Evolutionary conservation across 1,140 invertebrate species (phyloP).

Genomic region (Drosophila tani): DNA sequence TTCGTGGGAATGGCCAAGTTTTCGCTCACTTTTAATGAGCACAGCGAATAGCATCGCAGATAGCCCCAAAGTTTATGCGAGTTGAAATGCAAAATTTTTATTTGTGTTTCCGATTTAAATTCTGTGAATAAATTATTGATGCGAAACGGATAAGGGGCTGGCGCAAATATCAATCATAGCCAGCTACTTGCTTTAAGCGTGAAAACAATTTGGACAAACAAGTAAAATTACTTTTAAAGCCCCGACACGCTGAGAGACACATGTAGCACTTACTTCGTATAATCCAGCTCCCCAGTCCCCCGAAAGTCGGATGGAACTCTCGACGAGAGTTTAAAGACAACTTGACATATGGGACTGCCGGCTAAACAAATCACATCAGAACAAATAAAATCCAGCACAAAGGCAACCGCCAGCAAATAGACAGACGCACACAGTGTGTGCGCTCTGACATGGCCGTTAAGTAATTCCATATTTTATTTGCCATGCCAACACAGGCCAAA

Average conservation of each 20-base stretch:
- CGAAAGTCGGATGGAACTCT: constrained; percentile 10
- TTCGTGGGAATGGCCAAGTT: constrained; percentile 31
- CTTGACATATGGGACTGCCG: constrained; percentile 56
- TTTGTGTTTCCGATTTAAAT: constrained; percentile 19
- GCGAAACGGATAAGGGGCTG: constrained; percentile 16
- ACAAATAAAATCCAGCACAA: constrained; percentile 77
- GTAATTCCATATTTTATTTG: constrained; percentile 83
- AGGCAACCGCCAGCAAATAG: constrained; percentile 72
- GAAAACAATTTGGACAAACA: constrained; percentile 62
- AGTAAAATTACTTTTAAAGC: constrained; percentile 77
- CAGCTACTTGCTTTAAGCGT: constrained; percentile 50
- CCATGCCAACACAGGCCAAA: constrained; percentile 41
- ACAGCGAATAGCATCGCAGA: constrained; percentile 16
- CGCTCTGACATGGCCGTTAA: constrained; percentile 62
- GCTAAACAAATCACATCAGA: constrained; percentile 81
- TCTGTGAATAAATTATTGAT: constrained; percentile 30
- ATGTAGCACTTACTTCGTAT: constrained; percentile 61
- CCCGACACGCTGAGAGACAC: constrained; percentile 43
- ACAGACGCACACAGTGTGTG: constrained; percentile 46
- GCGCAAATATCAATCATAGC: constrained; percentile 68
- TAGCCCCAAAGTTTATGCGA: constrained; percentile 24
- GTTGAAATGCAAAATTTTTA: constrained; percentile 28
- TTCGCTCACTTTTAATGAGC: constrained; percentile 29
- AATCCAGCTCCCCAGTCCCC: constrained; percentile 11
- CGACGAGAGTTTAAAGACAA: constrained; percentile 70